Conservation (phyloP, 2,797 vertebrate genomes). For the Eremophila alpestris region DNA sequence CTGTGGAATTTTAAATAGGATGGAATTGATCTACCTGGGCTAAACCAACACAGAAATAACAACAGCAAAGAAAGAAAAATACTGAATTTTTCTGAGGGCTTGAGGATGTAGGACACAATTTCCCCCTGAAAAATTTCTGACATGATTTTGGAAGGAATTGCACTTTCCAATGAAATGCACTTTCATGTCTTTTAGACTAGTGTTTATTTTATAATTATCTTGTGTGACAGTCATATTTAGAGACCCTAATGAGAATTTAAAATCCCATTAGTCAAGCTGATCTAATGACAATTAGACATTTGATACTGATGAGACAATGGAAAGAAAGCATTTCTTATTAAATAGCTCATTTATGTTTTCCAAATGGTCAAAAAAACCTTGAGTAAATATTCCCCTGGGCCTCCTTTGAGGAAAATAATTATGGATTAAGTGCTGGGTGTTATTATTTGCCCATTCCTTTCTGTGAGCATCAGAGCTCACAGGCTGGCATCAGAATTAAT, state of each 20-base stretch:
- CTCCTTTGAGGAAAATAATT: background rate
- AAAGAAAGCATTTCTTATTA: background rate
- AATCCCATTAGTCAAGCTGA: constrained; percentile 15
- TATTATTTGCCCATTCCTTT: background rate
- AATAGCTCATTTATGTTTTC: background rate
- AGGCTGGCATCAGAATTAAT: background rate
- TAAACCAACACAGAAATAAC: background rate
- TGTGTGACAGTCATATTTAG: background rate
- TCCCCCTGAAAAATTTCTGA: background rate
- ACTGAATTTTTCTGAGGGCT: rapidly evolving
- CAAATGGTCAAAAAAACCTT: background rate
- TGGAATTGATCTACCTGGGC: background rate
- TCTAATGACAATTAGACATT: constrained; percentile 2
- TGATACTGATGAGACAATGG: background rate
- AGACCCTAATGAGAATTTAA: background rate
- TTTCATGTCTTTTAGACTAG: background rate
- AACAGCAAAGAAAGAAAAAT: background rate
- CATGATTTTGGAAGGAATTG: background rate
- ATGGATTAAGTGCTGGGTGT: background rate
- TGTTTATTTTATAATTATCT: background rate
- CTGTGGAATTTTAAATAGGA: background rate
- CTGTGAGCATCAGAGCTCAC: background rate
- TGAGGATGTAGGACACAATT: background rate
- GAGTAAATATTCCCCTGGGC: background rate
- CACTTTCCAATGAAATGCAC: background rate